phyloP scores from a whole-genome alignment of 2,888 invertebrate genomes.

The Pristionchus mayeri region DNA sequence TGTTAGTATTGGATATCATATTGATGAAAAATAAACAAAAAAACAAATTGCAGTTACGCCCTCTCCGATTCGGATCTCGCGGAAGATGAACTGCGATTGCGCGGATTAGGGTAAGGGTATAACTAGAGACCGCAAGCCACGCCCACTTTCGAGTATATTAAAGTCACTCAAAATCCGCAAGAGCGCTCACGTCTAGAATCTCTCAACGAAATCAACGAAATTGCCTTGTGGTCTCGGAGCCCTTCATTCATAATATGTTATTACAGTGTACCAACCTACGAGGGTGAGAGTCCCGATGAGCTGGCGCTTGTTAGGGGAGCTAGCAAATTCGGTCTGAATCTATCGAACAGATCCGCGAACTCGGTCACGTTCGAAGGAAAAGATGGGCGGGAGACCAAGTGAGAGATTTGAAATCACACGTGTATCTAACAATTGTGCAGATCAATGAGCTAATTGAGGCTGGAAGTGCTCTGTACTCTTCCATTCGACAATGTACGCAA shows the following conservation, averaged over 20 bases:
- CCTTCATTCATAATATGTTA: too few relatives aligned
- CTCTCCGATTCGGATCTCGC: not conserved
- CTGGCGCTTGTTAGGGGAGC: conserved; percentile 87
- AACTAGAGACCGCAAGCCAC: too few relatives aligned
- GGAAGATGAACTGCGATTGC: conserved; percentile 12
- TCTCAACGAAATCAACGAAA: too few relatives aligned
- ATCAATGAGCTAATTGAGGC: conserved; percentile 8
- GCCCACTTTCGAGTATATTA: too few relatives aligned
- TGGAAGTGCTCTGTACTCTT: conserved; percentile 81
- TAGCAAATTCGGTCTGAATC: conserved; percentile 4
- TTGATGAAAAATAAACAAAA: too few relatives aligned
- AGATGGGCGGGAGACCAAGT: not conserved
- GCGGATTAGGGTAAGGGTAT: not conserved
- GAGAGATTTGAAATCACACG: too few relatives aligned
- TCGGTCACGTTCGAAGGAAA: not conserved
- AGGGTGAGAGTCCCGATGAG: conserved; percentile 97
- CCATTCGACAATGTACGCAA: conserved; percentile 94
- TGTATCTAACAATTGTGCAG: too few relatives aligned
- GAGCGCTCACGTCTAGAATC: too few relatives aligned
- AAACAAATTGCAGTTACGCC: not conserved
- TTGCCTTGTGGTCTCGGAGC: too few relatives aligned
- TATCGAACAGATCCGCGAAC: not conserved
- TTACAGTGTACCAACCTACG: too few relatives aligned
- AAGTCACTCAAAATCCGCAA: too few relatives aligned
- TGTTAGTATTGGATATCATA: too few relatives aligned